A percentile compares a stretch with the other conserved stretches of the same genome.
These are phyloP conservation scores for Tachystola acroxantha DNA, from an alignment of 2,888 invertebrate species.

Conservation along the genomic window DNA sequence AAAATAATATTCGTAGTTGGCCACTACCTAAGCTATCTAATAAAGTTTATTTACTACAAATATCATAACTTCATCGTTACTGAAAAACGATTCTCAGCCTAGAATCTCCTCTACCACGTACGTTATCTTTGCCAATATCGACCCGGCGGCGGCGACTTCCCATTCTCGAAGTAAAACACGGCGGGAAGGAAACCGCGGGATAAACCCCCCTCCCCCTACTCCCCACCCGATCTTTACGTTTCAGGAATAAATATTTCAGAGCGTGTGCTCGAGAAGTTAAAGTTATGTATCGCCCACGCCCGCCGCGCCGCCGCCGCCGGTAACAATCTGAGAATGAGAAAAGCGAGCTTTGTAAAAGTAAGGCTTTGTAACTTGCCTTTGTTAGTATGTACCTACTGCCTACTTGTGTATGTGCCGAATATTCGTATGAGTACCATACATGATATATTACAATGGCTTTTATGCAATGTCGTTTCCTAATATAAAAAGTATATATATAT, in stretches of 20 bases:
- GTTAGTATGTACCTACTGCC: conserved; percentile 20
- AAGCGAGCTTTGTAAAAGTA: conserved; percentile 31
- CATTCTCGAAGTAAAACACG: conserved; percentile 78
- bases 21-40: too few species aligned
- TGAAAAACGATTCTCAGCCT: too few species aligned
- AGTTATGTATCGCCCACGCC: conserved; percentile 74
- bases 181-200: conserved; percentile 78
- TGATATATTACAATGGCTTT: too few species aligned
- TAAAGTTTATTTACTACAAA: too few species aligned
- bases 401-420: too few species aligned
- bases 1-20: too few species aligned
- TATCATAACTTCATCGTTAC: too few species aligned
- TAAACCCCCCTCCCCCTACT: conserved; percentile 51
- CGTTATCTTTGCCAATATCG: conserved; percentile 74
- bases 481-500: too few species aligned
- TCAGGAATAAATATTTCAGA: conserved; percentile 79
- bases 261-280: conserved; percentile 77
- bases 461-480: too few species aligned
- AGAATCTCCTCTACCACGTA: too few species aligned
- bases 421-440: too few species aligned
- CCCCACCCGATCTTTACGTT: conserved; percentile 75
- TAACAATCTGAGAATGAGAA: conserved; percentile 74
- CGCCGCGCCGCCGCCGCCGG: too few species aligned
- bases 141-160: conserved; percentile 76
- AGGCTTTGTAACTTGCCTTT: conserved; percentile 15